These are phyloP conservation scores for Tangara arthus DNA, from an alignment of 2,797 vertebrate genomes.

Conservation along the genomic window DNA sequence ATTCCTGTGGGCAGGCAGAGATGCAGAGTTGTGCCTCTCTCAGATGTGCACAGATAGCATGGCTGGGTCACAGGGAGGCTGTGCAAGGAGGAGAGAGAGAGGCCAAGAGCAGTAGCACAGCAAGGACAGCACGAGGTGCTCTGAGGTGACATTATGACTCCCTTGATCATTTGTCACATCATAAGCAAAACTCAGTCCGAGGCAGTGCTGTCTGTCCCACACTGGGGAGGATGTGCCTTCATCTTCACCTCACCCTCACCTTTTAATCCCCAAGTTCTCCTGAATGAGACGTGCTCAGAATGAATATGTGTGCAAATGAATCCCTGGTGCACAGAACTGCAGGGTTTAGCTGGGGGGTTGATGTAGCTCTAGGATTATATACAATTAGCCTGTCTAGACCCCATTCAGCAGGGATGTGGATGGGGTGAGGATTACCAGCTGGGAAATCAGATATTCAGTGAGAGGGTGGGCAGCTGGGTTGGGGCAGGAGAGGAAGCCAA, in stretches of 20 bases:
- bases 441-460: conserved; percentile 6
- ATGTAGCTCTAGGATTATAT: neutral
- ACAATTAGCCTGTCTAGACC: conserved; percentile 38
- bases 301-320: neutral
- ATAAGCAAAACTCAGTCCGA: neutral
- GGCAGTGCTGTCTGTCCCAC: neutral
- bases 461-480: neutral
- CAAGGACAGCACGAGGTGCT: neutral
- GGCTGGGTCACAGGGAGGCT: fast-evolving
- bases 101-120: neutral
- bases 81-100: neutral
- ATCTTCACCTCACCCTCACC: neutral
- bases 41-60: neutral
- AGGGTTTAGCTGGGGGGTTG: neutral
- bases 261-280: neutral
- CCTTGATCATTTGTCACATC: neutral
- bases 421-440: neutral
- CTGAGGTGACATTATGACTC: fast-evolving
- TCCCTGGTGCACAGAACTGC: neutral
- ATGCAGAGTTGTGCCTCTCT: neutral
- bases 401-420: neutral
- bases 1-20: neutral
- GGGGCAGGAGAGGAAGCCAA: neutral
- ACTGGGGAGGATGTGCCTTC: neutral
- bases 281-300: neutral